A percentile compares a stretch with the other conserved stretches of the same genome.
phyloP scores from a whole-genome alignment of 2,113 vertebrate species.

The Heterotis niloticus region DNA sequence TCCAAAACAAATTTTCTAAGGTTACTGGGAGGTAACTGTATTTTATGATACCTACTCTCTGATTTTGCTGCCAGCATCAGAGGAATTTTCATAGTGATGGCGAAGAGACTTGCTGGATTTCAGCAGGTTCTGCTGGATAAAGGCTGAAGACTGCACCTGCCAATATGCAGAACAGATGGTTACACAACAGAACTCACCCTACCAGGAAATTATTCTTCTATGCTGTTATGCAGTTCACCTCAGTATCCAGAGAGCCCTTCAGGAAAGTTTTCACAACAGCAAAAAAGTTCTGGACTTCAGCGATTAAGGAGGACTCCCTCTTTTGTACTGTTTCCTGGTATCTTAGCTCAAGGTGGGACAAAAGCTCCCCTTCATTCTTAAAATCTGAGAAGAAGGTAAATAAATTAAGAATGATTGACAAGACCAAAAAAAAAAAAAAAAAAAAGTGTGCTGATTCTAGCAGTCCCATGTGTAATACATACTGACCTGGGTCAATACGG shows the following conservation, averaged over 20 bases:
- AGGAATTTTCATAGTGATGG: conserved; percentile 60
- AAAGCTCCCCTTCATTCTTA: conserved; percentile 73
- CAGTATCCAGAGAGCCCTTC: conserved; percentile 52
- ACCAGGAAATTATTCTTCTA: background rate
- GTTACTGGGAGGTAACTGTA: background rate
- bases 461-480: background rate
- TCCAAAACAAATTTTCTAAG: background rate
- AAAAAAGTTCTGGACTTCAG: conserved; percentile 65
- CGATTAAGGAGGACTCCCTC: conserved; percentile 47
- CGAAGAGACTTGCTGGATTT: conserved; percentile 77
- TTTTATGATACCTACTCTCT: conserved; percentile 73
- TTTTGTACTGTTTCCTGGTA: conserved; percentile 71
- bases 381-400: conserved; percentile 62
- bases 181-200: background rate
- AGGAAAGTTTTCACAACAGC: conserved; percentile 68
- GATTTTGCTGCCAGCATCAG: conserved; percentile 73
- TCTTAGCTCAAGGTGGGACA: conserved; percentile 62
- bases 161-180: conserved; percentile 26
- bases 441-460: no score
- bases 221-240: conserved; percentile 50
- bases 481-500: conserved; percentile 47
- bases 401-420: background rate
- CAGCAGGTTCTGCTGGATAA: conserved; percentile 71
- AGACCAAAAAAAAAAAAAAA: background rate
- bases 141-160: conserved; percentile 61